Conservation (phyloP, 1,140 invertebrate genomes). For the Drosophila ananassae region DNA sequence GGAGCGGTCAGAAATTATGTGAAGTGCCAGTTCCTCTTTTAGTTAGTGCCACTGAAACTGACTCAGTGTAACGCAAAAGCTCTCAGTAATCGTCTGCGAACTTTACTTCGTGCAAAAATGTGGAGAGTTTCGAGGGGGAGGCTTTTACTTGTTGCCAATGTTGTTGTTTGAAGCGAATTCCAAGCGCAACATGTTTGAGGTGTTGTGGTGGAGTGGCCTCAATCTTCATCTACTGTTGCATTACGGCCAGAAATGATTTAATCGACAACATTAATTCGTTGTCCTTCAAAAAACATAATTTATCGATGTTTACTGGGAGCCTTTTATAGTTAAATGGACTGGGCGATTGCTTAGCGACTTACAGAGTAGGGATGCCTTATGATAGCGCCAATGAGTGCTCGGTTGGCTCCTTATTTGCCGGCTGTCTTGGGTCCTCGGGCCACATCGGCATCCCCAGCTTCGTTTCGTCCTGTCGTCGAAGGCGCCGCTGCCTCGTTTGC, state of each 20-base stretch:
- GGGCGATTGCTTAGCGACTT: neutral
- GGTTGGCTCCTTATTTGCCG: slow-evolving; percentile 48
- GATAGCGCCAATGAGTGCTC: slow-evolving; percentile 4
- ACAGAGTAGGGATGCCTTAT: neutral
- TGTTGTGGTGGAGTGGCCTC: neutral
- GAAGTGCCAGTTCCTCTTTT: too few species aligned
- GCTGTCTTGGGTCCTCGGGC: slow-evolving; percentile 46
- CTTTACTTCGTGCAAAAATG: slow-evolving; percentile 29
- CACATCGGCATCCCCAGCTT: slow-evolving; percentile 36
- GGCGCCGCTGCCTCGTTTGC: slow-evolving; percentile 15
- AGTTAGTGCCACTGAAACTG: too few species aligned
- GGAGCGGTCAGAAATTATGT: too few species aligned
- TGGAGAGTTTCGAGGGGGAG: slow-evolving; percentile 33
- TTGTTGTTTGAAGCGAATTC: slow-evolving; percentile 66
- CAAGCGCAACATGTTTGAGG: slow-evolving; percentile 65
- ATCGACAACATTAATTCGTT: neutral
- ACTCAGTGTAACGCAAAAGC: slow-evolving; percentile 48
- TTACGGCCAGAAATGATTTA: neutral
- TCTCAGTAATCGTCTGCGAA: slow-evolving; percentile 30
- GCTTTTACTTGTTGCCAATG: slow-evolving; percentile 71
- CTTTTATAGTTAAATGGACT: neutral
- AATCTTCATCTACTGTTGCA: slow-evolving; percentile 11
- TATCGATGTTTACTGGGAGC: neutral
- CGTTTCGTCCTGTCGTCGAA: slow-evolving; percentile 40
- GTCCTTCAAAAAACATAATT: neutral